Evolutionary conservation across 1,140 invertebrate genomes (phyloP).

Genomic region (Venustaconcha ellipsiformis): DNA sequence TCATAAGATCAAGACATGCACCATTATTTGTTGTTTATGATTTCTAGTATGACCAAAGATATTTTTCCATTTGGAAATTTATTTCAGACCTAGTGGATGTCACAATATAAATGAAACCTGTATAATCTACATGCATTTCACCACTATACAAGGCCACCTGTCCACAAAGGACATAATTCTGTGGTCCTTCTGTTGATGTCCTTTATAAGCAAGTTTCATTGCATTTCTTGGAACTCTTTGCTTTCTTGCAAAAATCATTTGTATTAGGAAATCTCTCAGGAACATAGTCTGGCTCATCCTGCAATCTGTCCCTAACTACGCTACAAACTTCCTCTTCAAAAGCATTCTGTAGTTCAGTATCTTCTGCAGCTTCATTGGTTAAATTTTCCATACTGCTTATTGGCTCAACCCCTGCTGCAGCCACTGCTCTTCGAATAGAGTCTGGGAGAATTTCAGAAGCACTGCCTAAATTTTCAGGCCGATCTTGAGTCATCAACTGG

Average conservation of each 20-base stretch:
- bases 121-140: too few species aligned
- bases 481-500: constrained; percentile 66
- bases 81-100: too few species aligned
- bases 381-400: constrained; percentile 69
- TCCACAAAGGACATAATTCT: too few species aligned
- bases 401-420: constrained; percentile 69
- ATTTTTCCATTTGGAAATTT: too few species aligned
- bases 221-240: constrained; percentile 12
- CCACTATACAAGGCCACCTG: too few species aligned
- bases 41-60: too few species aligned
- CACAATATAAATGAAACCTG: too few species aligned
- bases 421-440: constrained; percentile 72
- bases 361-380: constrained; percentile 66
- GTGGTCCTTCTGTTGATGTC: too few species aligned
- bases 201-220: too few species aligned
- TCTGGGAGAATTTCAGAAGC: constrained; percentile 48
- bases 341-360: constrained; percentile 68
- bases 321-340: constrained; percentile 69
- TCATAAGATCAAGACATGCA: too few species aligned
- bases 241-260: constrained; percentile 67
- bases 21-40: too few species aligned
- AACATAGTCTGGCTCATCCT: constrained; percentile 71
- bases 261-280: constrained; percentile 72
- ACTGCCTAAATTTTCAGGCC: constrained; percentile 37
- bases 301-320: constrained; percentile 65